These are phyloP conservation scores for Scomber colias DNA, from an alignment of 2,113 vertebrate genomes.

Conservation along the genomic window DNA sequence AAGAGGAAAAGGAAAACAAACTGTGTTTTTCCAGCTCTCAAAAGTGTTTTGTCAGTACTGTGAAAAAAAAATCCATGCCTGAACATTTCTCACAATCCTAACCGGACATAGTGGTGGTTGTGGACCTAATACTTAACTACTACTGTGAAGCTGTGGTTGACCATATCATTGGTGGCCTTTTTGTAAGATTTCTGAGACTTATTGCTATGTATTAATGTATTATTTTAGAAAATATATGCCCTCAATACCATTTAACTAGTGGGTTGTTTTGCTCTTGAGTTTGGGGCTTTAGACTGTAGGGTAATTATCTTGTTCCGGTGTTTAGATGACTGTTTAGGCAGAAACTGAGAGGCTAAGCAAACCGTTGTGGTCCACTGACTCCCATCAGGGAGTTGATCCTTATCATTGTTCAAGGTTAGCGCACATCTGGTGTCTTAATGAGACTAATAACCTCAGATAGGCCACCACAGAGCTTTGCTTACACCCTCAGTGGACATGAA, in stretches of 20 bases:
- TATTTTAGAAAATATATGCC: conserved; percentile 6
- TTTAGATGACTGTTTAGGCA: conserved; percentile 66
- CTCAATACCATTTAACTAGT: conserved; percentile 44
- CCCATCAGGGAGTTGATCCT: conserved; percentile 70
- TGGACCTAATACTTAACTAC: background rate
- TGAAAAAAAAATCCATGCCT: conserved; percentile 1
- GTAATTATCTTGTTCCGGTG: conserved; percentile 71
- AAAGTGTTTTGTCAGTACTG: conserved; percentile 14
- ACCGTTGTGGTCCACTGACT: conserved; percentile 60
- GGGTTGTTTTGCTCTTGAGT: conserved; percentile 51
- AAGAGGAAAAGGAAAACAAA: conserved; percentile 28
- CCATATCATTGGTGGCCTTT: background rate
- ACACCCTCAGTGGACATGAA: conserved; percentile 39
- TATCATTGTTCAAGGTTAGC: conserved; percentile 70
- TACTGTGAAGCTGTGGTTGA: background rate
- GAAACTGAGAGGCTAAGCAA: conserved; percentile 57
- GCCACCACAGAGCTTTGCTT: conserved; percentile 50
- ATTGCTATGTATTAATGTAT: conserved; percentile 30
- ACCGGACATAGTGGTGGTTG: background rate
- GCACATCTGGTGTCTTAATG: conserved; percentile 76
- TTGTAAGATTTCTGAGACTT: conserved; percentile 25
- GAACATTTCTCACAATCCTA: background rate
- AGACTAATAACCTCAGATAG: conserved; percentile 57
- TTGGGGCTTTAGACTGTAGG: conserved; percentile 31
- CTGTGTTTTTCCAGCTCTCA: background rate